Percentiles rank a stretch among this genome's conserved stretches.
Conservation (phyloP, 92 coral and sea anemone genomes). For the Epizoanthus scotinus region DNA sequence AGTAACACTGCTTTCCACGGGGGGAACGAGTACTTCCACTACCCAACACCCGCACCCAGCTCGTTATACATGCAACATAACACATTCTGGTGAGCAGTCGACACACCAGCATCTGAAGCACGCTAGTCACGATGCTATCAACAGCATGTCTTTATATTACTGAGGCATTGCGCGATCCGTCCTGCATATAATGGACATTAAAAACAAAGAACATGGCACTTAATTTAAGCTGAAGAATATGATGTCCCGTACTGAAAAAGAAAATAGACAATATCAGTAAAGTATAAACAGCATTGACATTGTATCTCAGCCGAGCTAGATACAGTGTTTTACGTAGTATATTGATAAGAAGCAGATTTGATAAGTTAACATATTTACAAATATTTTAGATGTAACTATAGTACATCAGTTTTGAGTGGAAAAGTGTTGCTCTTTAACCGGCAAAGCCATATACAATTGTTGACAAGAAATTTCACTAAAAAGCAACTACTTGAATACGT, state of each 20-base stretch:
- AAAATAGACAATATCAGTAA: background rate
- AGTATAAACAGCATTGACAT: too few relatives aligned
- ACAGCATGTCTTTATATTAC: slow-evolving; percentile 4
- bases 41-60: slow-evolving; percentile 61
- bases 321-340: too few relatives aligned
- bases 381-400: background rate
- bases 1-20: slow-evolving; percentile 63
- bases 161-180: background rate
- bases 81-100: slow-evolving; percentile 64
- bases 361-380: background rate
- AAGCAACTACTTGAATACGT: slow-evolving; percentile 20
- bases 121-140: background rate
- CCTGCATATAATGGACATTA: slow-evolving; percentile 13
- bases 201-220: slow-evolving; percentile 3
- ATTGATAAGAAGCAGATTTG: background rate
- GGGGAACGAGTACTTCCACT: slow-evolving; percentile 76
- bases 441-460: background rate
- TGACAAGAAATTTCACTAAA: background rate
- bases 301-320: too few relatives aligned
- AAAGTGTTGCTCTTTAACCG: background rate
- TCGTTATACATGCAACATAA: slow-evolving; percentile 73
- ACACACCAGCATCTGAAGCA: background rate
- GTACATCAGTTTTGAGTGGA: background rate
- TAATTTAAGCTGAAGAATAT: background rate
- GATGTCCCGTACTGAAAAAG: background rate